These are phyloP conservation scores for Cardinalis cardinalis DNA, from an alignment of 2,113 vertebrate genomes.

Conservation along the genomic window DNA sequence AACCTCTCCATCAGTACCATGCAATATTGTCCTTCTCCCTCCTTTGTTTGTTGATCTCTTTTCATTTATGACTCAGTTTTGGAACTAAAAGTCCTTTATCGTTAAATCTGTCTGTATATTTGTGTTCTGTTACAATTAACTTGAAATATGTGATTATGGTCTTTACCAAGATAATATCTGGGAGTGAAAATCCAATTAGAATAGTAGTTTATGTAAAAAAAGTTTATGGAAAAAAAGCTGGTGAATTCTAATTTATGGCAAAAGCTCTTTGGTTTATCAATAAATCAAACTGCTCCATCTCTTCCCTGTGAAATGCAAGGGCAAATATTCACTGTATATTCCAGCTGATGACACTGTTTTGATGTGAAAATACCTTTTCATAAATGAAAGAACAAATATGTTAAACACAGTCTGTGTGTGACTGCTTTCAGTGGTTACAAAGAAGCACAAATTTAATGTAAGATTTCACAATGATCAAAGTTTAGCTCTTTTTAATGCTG, in stretches of 20 bases:
- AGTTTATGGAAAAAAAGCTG: conserved; percentile 1
- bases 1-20: not conserved
- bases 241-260: conserved; percentile 10
- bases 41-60: not conserved
- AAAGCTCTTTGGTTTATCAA: not conserved
- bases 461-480: not conserved
- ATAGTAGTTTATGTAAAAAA: not conserved
- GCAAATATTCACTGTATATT: not conserved
- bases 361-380: conserved; percentile 14
- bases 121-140: conserved; percentile 20
- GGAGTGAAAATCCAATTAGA: conserved; percentile 33
- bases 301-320: not conserved
- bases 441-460: not conserved
- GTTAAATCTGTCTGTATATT: not conserved
- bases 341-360: conserved; percentile 2
- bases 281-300: not conserved
- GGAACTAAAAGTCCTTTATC: conserved; percentile 13
- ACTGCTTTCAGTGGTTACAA: not conserved
- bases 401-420: not conserved
- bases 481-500: not conserved
- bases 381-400: conserved; percentile 12
- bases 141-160: not conserved
- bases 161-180: conserved; percentile 10
- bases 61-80: conserved; percentile 29
- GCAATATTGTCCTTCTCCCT: not conserved